A percentile compares a stretch with the other conserved stretches of the same genome.
Evolutionary conservation across 2,888 invertebrate species (phyloP).

Genomic region (Tipula vernalis): DNA sequence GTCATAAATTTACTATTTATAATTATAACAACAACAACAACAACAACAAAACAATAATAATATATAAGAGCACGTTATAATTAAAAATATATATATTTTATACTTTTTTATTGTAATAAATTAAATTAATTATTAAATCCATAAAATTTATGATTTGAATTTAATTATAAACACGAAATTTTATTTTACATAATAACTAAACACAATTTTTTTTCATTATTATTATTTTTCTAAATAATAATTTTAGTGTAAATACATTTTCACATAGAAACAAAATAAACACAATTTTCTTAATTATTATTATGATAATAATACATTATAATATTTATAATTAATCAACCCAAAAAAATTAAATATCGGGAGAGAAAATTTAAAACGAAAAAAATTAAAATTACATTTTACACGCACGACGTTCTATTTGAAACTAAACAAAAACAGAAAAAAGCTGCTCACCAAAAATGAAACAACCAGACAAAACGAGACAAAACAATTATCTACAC

Average conservation of each 20-base stretch:
- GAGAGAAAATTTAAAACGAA: not conserved
- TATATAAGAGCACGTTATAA: not conserved
- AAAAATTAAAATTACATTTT: not conserved
- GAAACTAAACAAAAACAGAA: not conserved
- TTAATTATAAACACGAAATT: not conserved
- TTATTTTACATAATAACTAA: not conserved
- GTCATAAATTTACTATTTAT: constrained; percentile 4
- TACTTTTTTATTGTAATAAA: not conserved
- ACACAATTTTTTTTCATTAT: not conserved
- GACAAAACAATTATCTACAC: not conserved
- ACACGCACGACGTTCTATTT: not conserved
- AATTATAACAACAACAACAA: not conserved
- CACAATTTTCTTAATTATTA: not conserved
- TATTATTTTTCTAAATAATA: not conserved
- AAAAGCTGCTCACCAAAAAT: not conserved
- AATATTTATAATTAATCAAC: not conserved
- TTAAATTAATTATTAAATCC: not conserved
- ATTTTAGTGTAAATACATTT: not conserved
- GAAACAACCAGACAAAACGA: not conserved
- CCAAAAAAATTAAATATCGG: not conserved
- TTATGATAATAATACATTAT: not conserved
- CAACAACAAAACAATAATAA: not conserved
- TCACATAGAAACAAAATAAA: not conserved
- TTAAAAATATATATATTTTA: not conserved
- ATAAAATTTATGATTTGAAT: not conserved